Conservation (phyloP, 92 coral and sea anemone species). For the Paramuricea clavata region DNA sequence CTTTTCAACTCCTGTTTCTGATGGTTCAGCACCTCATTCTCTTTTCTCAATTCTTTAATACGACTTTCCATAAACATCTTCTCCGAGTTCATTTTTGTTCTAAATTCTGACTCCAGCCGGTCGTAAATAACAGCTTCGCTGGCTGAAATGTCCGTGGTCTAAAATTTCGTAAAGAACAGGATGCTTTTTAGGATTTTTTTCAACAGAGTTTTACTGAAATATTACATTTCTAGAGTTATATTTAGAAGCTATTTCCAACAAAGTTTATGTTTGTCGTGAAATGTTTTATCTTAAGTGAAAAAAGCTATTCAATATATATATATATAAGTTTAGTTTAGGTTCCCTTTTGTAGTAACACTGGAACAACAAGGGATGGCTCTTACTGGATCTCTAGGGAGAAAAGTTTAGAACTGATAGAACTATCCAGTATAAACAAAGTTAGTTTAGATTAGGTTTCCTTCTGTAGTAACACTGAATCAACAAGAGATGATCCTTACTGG, state of each 20-base stretch:
- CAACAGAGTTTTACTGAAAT: too few species aligned
- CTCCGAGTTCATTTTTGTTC: constrained; percentile 3
- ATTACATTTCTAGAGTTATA: too few species aligned
- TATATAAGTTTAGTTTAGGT: neutral
- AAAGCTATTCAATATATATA: neutral
- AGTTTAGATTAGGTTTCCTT: neutral
- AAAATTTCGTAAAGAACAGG: neutral
- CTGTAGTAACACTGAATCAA: constrained; percentile 9
- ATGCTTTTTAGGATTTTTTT: too few species aligned
- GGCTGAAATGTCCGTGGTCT: neutral
- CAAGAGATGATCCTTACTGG: constrained; percentile 2
- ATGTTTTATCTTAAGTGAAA: too few species aligned
- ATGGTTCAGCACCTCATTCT: constrained; percentile 72
- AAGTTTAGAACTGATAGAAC: constrained; percentile 1
- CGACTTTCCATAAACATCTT: constrained; percentile 58
- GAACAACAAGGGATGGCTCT: neutral
- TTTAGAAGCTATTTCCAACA: too few species aligned
- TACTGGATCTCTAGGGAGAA: neutral
- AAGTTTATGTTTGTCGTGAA: too few species aligned
- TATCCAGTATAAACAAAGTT: neutral
- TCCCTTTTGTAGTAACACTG: constrained; percentile 3
- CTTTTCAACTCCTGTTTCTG: constrained; percentile 71
- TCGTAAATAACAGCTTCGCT: neutral
- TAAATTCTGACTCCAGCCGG: constrained; percentile 23
- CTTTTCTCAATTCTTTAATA: constrained; percentile 76